Conservation (phyloP, 2,797 vertebrate genomes). For the Triplophysa yarkandensis region DNA sequence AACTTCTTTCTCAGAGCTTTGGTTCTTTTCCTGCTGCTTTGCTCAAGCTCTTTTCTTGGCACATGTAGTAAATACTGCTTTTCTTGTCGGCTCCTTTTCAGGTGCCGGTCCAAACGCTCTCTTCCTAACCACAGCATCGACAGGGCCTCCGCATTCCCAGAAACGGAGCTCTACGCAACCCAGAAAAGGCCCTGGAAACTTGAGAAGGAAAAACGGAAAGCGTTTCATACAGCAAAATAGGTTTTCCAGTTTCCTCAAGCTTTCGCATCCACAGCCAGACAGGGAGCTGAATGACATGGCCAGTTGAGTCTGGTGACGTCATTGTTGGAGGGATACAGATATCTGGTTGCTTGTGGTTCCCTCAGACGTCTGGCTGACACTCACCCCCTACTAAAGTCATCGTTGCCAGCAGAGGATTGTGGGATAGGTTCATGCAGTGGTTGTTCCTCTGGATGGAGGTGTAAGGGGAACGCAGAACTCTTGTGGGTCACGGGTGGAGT, state of each 20-base stretch:
- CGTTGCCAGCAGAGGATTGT: conserved; percentile 45
- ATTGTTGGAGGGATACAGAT: conserved; percentile 16
- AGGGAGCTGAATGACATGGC: background rate
- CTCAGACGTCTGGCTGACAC: conserved; percentile 40
- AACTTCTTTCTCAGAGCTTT: conserved; percentile 24
- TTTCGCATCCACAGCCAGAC: background rate
- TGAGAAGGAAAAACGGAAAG: conserved; percentile 34
- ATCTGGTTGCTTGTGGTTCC: conserved; percentile 12
- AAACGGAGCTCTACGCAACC: conserved; percentile 40
- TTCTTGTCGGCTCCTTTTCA: conserved; percentile 52
- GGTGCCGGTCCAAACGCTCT: conserved; percentile 42
- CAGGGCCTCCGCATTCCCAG: conserved; percentile 8
- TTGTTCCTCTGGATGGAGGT: conserved; percentile 58
- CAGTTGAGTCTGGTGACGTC: conserved; percentile 9
- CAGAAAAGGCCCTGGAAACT: conserved; percentile 43
- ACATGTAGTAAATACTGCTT: conserved; percentile 32
- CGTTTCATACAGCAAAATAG: conserved; percentile 39
- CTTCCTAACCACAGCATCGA: conserved; percentile 42
- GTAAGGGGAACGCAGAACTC: conserved; percentile 56
- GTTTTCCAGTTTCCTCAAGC: conserved; percentile 34
- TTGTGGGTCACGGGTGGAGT: conserved; percentile 27
- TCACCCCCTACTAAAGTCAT: background rate
- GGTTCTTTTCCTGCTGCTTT: conserved; percentile 8
- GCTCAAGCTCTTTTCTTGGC: conserved; percentile 20
- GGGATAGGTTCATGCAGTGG: conserved; percentile 52